These are phyloP conservation scores for Leuciscus waleckii DNA, from an alignment of 2,797 vertebrate genomes.

Conservation along the genomic window DNA sequence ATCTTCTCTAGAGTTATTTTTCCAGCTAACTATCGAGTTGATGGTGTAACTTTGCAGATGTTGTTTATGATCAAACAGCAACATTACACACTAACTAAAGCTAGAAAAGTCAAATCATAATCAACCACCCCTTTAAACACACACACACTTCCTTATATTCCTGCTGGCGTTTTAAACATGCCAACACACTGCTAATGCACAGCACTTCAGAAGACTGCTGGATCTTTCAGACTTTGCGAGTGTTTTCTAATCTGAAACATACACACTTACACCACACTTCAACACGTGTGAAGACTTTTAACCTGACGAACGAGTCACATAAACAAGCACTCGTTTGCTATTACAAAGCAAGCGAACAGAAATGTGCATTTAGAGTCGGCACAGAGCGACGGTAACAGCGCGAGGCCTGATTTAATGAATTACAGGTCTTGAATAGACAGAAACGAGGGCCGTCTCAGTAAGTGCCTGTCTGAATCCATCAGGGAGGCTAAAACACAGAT, in stretches of 20 bases:
- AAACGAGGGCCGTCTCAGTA: constrained; percentile 41
- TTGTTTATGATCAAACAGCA: too few relatives aligned
- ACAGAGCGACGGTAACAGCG: neutral
- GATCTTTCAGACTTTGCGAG: neutral
- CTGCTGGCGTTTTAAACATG: too few relatives aligned
- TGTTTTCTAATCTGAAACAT: neutral
- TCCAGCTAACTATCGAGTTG: too few relatives aligned
- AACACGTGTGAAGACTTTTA: neutral
- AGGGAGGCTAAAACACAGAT: constrained; percentile 65
- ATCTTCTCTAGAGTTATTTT: too few relatives aligned
- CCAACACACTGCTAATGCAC: neutral
- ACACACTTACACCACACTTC: neutral
- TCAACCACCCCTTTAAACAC: too few relatives aligned
- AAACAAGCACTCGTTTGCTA: constrained; percentile 32
- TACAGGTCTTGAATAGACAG: constrained; percentile 56
- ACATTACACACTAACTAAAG: too few relatives aligned
- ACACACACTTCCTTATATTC: too few relatives aligned
- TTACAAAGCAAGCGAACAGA: constrained; percentile 9
- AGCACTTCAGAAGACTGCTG: neutral
- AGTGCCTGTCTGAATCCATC: constrained; percentile 63
- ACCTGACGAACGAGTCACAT: neutral
- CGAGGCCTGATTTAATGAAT: constrained; percentile 50
- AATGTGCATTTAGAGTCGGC: constrained; percentile 8
- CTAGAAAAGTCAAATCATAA: too few relatives aligned
- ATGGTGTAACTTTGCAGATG: too few relatives aligned